Percentiles rank a stretch among this genome's conserved stretches.
phyloP scores from a whole-genome alignment of 2,797 vertebrate species.

The Phrynocephalus vlangalii region DNA sequence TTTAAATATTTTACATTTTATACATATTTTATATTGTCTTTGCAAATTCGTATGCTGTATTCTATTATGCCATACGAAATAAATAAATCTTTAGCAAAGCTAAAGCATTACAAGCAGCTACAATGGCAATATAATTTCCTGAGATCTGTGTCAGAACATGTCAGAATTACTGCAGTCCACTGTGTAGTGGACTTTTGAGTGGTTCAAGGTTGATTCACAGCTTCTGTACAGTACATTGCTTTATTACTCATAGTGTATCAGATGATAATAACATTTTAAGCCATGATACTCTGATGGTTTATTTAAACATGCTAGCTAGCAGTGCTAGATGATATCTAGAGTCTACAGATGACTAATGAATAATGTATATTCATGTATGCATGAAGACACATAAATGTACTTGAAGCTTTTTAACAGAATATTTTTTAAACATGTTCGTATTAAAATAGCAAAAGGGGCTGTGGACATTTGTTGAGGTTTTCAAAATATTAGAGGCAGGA shows the following conservation, averaged over 20 bases:
- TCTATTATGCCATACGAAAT: no score
- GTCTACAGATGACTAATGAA: neutral
- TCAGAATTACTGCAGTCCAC: neutral
- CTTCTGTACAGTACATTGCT: neutral
- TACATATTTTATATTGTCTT: no score
- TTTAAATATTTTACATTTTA: no score
- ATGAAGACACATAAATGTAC: neutral
- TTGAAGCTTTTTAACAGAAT: neutral
- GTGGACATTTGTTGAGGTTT: neutral
- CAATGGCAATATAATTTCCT: neutral
- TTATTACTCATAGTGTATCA: neutral
- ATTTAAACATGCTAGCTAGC: constrained; percentile 9
- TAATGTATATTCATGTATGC: neutral
- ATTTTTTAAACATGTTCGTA: no score
- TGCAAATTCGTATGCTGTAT: no score
- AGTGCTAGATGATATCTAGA: neutral
- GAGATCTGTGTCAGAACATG: neutral
- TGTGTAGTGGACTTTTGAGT: neutral
- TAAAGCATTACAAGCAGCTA: neutral
- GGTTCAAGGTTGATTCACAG: neutral
- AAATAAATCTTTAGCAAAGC: neutral
- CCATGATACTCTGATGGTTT: neutral
- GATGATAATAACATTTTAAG: neutral
- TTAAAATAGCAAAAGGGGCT: neutral
- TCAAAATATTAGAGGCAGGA: neutral